Conservation (phyloP, 2,113 vertebrate species). For the Vulpes ferrilata region DNA sequence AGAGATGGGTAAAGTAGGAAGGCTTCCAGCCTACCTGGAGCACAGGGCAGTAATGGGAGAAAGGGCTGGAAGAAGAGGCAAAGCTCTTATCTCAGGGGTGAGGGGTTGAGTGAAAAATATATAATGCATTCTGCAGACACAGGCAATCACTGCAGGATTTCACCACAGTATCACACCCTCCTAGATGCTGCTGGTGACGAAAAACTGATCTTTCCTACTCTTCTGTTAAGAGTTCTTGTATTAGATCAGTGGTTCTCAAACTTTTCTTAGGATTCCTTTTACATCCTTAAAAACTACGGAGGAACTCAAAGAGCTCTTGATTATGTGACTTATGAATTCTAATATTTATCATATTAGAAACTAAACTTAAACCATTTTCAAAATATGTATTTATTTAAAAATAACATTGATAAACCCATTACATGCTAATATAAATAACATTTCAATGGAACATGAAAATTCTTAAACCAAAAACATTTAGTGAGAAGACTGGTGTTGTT, state of each 20-base stretch:
- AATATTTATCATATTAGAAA: not conserved
- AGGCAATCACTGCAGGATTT: not conserved
- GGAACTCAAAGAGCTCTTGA: not conserved
- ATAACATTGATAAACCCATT: not conserved
- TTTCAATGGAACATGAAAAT: not conserved
- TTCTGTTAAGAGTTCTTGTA: not conserved
- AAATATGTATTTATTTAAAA: not conserved
- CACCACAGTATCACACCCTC: not conserved
- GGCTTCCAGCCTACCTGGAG: not conserved
- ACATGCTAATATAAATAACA: too few species aligned
- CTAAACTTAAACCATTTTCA: not conserved
- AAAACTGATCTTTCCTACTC: not conserved
- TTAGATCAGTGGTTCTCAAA: too few species aligned
- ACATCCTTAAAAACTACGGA: not conserved
- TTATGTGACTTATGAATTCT: not conserved
- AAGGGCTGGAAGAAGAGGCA: not conserved
- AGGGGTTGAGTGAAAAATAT: not conserved
- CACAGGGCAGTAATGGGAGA: not conserved
- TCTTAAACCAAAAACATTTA: not conserved
- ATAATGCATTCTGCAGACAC: not conserved
- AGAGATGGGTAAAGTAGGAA: not conserved
- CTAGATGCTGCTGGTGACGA: rapidly evolving
- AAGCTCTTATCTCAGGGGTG: not conserved
- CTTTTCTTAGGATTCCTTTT: not conserved
- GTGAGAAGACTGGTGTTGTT: not conserved